A percentile compares a stretch with the other conserved stretches of the same genome.
phyloP scores from a whole-genome alignment of 2,113 vertebrate genomes.

The Galbula dea region DNA sequence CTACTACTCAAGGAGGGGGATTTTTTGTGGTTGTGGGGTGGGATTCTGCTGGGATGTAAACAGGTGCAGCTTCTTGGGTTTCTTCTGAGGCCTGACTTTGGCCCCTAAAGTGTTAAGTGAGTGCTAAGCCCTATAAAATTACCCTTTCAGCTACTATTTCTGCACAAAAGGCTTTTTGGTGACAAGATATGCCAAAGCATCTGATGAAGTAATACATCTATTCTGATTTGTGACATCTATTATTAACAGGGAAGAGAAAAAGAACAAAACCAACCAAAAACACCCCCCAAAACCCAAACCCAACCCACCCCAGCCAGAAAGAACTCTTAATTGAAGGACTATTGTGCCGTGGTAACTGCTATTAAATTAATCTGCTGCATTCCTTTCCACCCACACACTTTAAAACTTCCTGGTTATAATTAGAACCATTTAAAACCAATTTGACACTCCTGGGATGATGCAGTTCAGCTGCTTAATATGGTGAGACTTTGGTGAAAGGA shows the following conservation, averaged over 20 bases:
- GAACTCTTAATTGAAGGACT: constrained; percentile 65
- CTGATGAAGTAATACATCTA: constrained; percentile 47
- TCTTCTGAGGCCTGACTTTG: not conserved
- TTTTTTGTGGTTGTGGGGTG: not conserved
- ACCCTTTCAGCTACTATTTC: constrained; percentile 43
- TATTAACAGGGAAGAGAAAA: constrained; percentile 35
- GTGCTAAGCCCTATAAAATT: constrained; percentile 61
- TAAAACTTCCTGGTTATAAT: constrained; percentile 73
- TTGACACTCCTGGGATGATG: constrained; percentile 49
- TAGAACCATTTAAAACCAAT: constrained; percentile 71
- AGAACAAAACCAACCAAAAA: too few relatives aligned
- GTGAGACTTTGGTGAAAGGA: constrained; percentile 40
- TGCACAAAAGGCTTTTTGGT: constrained; percentile 24
- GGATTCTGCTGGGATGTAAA: not conserved
- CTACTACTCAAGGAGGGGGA: not conserved
- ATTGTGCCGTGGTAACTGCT: constrained; percentile 69
- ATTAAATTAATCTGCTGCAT: constrained; percentile 72
- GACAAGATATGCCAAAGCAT: constrained; percentile 24
- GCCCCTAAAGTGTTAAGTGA: constrained; percentile 58
- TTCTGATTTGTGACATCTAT: constrained; percentile 53
- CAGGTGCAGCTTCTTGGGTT: constrained; percentile 26
- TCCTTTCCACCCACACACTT: constrained; percentile 73
- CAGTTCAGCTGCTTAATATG: constrained; percentile 55
- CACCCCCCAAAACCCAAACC: not conserved
- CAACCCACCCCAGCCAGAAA: not conserved